Percentiles rank a stretch among this genome's conserved stretches.
Evolutionary conservation across 2,113 vertebrate genomes (phyloP).

Genomic region (Dasyprocta punctata): DNA sequence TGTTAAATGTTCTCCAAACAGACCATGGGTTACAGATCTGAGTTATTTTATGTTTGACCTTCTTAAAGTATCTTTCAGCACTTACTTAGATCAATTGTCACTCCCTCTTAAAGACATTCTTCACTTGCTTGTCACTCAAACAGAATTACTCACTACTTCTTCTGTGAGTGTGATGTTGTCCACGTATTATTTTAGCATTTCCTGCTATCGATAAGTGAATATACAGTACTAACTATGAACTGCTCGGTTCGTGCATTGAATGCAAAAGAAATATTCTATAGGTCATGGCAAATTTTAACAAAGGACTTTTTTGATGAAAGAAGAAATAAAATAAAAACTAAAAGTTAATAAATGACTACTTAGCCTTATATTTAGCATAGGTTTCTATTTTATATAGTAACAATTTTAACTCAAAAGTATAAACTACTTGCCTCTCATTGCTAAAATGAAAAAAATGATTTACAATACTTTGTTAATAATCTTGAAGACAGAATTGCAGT

Average conservation of each 20-base stretch:
- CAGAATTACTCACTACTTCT: background rate
- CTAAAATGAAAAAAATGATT: slow-evolving; percentile 33
- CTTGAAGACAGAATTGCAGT: slow-evolving; percentile 38
- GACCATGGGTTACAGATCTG: background rate
- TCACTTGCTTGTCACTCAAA: background rate
- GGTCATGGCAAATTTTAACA: background rate
- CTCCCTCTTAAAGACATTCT: background rate
- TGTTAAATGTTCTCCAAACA: background rate
- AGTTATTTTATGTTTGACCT: background rate
- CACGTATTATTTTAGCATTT: background rate
- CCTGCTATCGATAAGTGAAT: background rate
- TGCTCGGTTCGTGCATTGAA: background rate
- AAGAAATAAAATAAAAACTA: background rate
- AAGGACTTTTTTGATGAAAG: background rate
- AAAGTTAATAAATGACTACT: background rate
- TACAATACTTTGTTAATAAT: slow-evolving; percentile 38
- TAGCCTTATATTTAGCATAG: background rate
- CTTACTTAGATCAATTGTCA: background rate
- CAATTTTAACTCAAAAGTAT: slow-evolving; percentile 32
- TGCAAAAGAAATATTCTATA: background rate
- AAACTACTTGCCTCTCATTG: background rate
- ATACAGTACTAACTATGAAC: background rate
- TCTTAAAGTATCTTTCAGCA: background rate
- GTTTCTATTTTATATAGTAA: background rate
- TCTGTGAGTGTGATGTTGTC: background rate